Percentiles rank a stretch among this genome's conserved stretches.
These are phyloP conservation scores for Psilopsiagon aymara DNA, from an alignment of 2,113 vertebrate species.

Conservation along the genomic window DNA sequence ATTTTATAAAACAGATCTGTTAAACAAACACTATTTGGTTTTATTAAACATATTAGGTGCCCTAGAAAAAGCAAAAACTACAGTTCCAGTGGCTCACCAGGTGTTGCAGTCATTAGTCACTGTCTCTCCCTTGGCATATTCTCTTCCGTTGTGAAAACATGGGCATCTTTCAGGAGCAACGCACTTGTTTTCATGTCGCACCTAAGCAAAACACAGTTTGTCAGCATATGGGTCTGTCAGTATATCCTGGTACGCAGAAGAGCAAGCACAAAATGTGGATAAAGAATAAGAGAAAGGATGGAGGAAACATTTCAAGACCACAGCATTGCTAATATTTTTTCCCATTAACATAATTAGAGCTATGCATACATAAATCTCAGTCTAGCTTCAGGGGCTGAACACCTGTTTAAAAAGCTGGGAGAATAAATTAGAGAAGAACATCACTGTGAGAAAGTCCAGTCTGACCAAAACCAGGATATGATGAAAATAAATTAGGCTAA, in stretches of 20 bases:
- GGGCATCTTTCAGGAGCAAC: constrained; percentile 87
- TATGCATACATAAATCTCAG: background rate
- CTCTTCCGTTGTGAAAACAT: constrained; percentile 90
- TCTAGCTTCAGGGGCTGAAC: background rate
- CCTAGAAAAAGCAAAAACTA: background rate
- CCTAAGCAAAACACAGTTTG: constrained; percentile 72
- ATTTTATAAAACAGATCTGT: background rate
- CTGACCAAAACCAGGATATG: background rate
- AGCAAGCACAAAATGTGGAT: background rate
- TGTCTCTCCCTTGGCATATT: constrained; percentile 81
- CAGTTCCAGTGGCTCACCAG: constrained; percentile 80
- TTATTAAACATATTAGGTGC: background rate
- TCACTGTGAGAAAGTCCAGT: background rate
- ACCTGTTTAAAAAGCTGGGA: background rate
- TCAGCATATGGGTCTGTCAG: background rate
- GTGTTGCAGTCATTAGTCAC: constrained; percentile 90
- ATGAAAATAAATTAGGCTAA: background rate
- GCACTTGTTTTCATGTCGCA: constrained; percentile 85
- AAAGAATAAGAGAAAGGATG: background rate
- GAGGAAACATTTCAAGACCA: background rate
- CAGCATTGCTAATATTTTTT: background rate
- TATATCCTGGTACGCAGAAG: fast-evolving
- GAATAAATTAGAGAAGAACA: background rate
- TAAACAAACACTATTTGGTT: background rate
- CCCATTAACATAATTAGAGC: background rate